Evolutionary conservation across 1,140 invertebrate species (phyloP).

Genomic region (Scaptodrosophila lebanonensis): DNA sequence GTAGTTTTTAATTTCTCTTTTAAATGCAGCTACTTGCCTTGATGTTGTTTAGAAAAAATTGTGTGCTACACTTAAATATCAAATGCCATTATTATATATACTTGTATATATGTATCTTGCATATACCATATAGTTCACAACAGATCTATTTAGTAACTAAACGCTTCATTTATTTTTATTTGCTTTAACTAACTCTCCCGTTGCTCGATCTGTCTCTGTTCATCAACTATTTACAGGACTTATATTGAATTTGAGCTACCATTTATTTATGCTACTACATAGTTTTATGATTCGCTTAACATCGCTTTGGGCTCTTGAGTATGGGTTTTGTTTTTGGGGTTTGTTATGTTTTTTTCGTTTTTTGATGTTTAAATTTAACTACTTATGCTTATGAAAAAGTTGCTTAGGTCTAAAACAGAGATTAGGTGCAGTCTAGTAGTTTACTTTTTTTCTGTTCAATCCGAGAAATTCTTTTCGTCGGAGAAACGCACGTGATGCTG

Average conservation of each 20-base stretch:
- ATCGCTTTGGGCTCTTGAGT: conserved; percentile 23
- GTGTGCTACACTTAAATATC: conserved; percentile 56
- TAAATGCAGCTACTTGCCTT: too few species aligned
- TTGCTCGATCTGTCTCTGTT: conserved; percentile 11
- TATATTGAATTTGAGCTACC: conserved; percentile 38
- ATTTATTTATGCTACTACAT: conserved; percentile 12
- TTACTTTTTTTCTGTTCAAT: conserved; percentile 41
- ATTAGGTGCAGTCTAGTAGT: conserved; percentile 73
- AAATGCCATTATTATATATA: conserved; percentile 26
- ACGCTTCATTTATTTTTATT: conserved; percentile 56
- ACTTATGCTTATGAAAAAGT: conserved; percentile 32
- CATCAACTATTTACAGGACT: conserved; percentile 43
- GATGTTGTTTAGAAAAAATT: conserved; percentile 63
- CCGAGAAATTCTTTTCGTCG: conserved; percentile 74
- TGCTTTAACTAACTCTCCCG: too few species aligned
- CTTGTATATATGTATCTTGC: conserved; percentile 24
- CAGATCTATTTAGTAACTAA: conserved; percentile 52
- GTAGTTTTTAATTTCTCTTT: conserved; percentile 24
- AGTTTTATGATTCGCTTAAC: conserved; percentile 15
- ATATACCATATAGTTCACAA: conserved; percentile 52
- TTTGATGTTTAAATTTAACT: background rate
- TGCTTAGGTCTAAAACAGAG: conserved; percentile 48
- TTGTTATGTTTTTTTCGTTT: conserved; percentile 4
- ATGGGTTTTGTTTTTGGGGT: conserved; percentile 22
- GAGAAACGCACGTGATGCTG: conserved; percentile 75